Percentiles rank a stretch among this genome's conserved stretches.
Evolutionary conservation across 1,140 invertebrate species (phyloP).

Genomic region (Bombus cullumanus): DNA sequence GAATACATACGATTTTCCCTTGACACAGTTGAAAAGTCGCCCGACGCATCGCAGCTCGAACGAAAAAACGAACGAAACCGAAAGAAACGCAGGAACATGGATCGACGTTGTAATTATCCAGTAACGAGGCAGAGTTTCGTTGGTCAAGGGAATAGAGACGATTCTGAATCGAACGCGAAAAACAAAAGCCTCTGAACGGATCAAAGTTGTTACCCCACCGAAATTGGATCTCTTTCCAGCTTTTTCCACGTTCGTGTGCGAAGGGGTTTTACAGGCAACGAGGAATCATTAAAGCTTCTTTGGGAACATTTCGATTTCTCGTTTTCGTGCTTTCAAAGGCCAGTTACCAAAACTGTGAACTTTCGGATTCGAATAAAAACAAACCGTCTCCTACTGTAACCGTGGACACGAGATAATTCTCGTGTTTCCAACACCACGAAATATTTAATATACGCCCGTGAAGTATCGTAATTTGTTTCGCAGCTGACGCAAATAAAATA

Average conservation of each 20-base stretch:
- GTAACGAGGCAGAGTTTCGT: constrained; percentile 11
- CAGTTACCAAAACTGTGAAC: background rate
- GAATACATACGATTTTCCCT: background rate
- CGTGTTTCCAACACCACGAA: background rate
- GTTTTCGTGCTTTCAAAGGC: too few species aligned
- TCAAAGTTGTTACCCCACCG: background rate
- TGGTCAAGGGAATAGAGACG: background rate
- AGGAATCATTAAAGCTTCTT: background rate
- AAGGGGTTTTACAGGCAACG: background rate
- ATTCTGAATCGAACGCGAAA: background rate
- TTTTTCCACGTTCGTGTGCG: background rate
- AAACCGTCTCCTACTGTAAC: background rate
- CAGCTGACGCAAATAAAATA: background rate
- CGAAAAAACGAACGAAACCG: background rate
- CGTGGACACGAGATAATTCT: background rate
- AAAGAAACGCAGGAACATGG: background rate
- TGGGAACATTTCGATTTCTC: background rate
- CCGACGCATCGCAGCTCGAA: background rate
- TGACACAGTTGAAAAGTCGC: too few species aligned
- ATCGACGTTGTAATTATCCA: constrained; percentile 15
- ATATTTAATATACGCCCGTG: background rate
- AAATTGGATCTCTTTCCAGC: constrained; percentile 29
- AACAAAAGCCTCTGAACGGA: background rate
- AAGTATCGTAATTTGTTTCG: background rate
- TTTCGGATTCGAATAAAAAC: background rate